phyloP scores from a whole-genome alignment of 2,888 invertebrate genomes.

The Dryocosmus kuriphilus region DNA sequence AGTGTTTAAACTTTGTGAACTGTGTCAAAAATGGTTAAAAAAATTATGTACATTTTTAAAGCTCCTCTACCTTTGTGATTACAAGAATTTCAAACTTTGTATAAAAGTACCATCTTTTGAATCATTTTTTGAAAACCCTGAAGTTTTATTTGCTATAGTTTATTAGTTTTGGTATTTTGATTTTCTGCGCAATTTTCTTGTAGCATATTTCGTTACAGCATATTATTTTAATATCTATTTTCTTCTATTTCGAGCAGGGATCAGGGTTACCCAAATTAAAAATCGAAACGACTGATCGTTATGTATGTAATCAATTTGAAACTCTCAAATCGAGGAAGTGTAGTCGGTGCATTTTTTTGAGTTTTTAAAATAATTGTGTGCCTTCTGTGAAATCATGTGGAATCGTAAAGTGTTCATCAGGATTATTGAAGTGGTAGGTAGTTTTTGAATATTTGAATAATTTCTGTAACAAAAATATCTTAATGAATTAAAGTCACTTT shows the following conservation, averaged over 20 bases:
- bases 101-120: no score
- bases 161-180: neutral
- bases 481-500: neutral
- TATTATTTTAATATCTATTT: neutral
- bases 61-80: no score
- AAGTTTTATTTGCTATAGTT: neutral
- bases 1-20: neutral
- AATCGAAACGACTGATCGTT: slow-evolving; percentile 10
- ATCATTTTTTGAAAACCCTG: no score
- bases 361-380: slow-evolving; percentile 51
- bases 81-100: no score
- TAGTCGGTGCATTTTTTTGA: slow-evolving; percentile 42
- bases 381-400: slow-evolving; percentile 70
- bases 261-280: neutral
- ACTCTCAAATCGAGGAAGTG: slow-evolving; percentile 4
- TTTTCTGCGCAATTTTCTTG: neutral
- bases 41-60: neutral
- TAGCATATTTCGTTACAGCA: neutral
- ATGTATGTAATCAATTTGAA: slow-evolving; percentile 6
- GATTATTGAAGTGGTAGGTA: slow-evolving; percentile 74
- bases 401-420: slow-evolving; percentile 75
- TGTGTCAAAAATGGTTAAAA: neutral
- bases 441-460: neutral
- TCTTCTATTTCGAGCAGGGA: neutral
- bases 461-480: neutral